Base-by-base conservation (phyloP, 2,113 vertebrate genomes). In the Macrotis lagotis region DNA sequence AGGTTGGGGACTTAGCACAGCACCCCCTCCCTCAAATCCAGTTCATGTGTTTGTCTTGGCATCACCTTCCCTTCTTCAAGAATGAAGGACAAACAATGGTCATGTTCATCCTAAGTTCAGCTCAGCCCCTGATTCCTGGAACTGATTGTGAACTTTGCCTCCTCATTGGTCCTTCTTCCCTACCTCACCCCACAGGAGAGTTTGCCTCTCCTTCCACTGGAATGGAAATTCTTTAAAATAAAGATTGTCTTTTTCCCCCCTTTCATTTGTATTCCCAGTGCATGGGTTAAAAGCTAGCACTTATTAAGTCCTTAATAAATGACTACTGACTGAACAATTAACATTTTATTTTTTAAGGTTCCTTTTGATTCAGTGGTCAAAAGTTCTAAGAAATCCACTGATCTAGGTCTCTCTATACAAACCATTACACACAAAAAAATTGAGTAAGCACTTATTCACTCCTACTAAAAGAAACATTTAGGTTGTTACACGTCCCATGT, bases 401-500 rank as follows among this genome's bases (percentile, higher is more conserved):
- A 83, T 7, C 66, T 44, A 44, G n/a, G 16, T 83, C 44, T 83
- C 19, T 44, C 66, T 44, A 44, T 0, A 44, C 19, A 83, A 83
- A 83, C 66, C 19, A 44, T 83, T 28, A 28, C 3, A 44, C 8
- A 83, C 31, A 37, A 66, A 83, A 83, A 44, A 44, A 44, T 24
- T 8, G n/a, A 44, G 16, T 83, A 83, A 44, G 66, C n/a, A 44
- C n/a, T 83, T 83, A 83, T 44, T 83, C 59, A 74, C 31, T 74
- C 66, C 7, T 83, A 83, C 7, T 83, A 44, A 83, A 83, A 83
- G 66, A 90, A 47, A 49, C 91, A 95, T 47, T 92, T 91, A 51
- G 1, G 92, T 94, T 48, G 93, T 95, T 94, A 91, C 55, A 0
- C 94, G 44, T 96, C 96, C 95, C 96, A 51, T 94, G 96, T 92